A percentile compares a stretch with the other conserved stretches of the same genome.
These are phyloP conservation scores for Drosophila siamana DNA, from an alignment of 2,888 invertebrate genomes.

Conservation along the genomic window DNA sequence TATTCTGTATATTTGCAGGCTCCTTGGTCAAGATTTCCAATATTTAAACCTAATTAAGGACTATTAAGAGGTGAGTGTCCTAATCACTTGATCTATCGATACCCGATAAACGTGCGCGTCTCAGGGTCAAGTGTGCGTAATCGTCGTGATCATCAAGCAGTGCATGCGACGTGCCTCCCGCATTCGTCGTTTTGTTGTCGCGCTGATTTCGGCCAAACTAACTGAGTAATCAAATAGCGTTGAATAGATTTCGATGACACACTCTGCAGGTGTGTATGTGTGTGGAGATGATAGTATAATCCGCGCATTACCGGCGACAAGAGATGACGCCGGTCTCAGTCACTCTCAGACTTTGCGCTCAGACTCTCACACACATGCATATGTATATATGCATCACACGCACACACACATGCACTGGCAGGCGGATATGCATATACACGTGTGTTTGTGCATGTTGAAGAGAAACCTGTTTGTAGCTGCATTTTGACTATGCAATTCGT, in stretches of 20 bases:
- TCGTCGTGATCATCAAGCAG: neutral
- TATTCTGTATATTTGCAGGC: constrained; percentile 45
- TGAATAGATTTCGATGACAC: constrained; percentile 25
- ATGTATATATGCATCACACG: neutral
- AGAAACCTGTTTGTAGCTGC: constrained; percentile 15
- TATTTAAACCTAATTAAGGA: constrained; percentile 68
- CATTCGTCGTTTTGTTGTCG: neutral
- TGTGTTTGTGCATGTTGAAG: neutral
- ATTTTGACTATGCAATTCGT: constrained; percentile 8
- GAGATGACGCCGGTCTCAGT: constrained; percentile 26
- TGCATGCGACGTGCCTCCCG: neutral
- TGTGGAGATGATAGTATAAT: constrained; percentile 11
- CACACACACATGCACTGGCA: neutral
- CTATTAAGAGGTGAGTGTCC: constrained; percentile 71
- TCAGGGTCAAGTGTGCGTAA: constrained; percentile 11
- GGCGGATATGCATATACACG: neutral
- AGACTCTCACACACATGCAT: constrained; percentile 12
- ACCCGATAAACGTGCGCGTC: constrained; percentile 3
- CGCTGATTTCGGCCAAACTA: constrained; percentile 17
- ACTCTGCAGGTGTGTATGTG: constrained; percentile 2
- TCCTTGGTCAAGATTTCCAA: constrained; percentile 49
- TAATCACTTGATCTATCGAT: neutral
- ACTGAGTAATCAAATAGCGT: constrained; percentile 32
- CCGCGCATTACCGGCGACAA: constrained; percentile 25
- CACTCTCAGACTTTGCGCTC: constrained; percentile 10